Conservation (phyloP, 2,797 vertebrate species). For the Heteromormyrus szaboi region DNA sequence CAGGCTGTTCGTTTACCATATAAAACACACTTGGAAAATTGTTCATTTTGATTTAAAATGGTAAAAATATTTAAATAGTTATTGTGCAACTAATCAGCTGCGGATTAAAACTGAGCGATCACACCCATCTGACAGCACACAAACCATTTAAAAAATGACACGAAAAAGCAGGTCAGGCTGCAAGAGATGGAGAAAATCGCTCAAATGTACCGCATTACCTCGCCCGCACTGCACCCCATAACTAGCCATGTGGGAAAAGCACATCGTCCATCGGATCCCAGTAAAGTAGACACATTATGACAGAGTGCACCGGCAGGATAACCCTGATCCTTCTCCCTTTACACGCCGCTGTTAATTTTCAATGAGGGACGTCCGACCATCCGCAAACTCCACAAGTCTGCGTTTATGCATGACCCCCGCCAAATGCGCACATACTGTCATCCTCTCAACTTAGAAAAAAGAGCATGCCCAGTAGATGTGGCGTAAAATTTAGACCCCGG, state of each 20-base stretch:
- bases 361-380: not conserved
- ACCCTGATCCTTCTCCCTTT: not conserved
- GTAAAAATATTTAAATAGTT: not conserved
- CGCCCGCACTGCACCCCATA: not conserved
- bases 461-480: not conserved
- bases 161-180: not conserved
- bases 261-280: not conserved
- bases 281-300: not conserved
- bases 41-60: not conserved
- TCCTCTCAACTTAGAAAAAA: not conserved
- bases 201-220: not conserved
- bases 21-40: not conserved
- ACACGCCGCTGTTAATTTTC: not conserved
- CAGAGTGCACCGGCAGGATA: not conserved
- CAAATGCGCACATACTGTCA: not conserved
- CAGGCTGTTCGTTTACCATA: not conserved
- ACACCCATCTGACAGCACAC: not conserved
- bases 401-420: not conserved
- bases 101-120: not conserved
- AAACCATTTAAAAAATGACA: not conserved
- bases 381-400: constrained; percentile 1
- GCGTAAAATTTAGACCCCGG: not conserved
- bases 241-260: not conserved
- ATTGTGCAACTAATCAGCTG: not conserved
- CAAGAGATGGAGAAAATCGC: not conserved